A percentile compares a stretch with the other conserved stretches of the same genome.
Evolutionary conservation across 2,113 vertebrate species (phyloP).

Genomic region (Pandion haliaetus): DNA sequence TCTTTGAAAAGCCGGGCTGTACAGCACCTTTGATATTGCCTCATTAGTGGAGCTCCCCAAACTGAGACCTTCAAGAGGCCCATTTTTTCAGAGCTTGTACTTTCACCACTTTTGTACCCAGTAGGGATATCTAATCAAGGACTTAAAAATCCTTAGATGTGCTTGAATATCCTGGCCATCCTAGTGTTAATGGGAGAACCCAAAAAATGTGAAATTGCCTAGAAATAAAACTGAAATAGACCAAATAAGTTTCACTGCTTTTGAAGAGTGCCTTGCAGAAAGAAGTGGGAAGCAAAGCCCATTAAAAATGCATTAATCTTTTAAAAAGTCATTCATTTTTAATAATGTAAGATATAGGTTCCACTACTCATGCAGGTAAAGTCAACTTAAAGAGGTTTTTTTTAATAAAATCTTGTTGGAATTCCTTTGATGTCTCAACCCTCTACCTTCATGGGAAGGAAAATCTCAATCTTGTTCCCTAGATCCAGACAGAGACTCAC

Average conservation of each 20-base stretch:
- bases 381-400: neutral
- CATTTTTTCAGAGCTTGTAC: neutral
- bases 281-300: neutral
- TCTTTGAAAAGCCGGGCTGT: neutral
- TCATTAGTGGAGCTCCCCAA: neutral
- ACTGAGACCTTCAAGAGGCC: neutral
- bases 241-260: neutral
- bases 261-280: neutral
- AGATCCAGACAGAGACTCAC: neutral
- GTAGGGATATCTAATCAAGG: neutral
- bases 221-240: neutral
- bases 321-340: neutral
- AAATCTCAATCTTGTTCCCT: neutral
- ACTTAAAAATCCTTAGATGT: neutral
- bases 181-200: neutral
- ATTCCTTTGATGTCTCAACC: neutral
- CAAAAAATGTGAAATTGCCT: neutral
- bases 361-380: neutral
- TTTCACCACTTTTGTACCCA: neutral
- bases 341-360: neutral
- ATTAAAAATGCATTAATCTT: neutral
- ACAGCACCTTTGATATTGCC: neutral
- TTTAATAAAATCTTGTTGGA: neutral
- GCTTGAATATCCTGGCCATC: neutral
- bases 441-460: neutral